These are phyloP conservation scores for Cheiracanthium punctorium DNA, from an alignment of 2,888 invertebrate species.

Conservation along the genomic window DNA sequence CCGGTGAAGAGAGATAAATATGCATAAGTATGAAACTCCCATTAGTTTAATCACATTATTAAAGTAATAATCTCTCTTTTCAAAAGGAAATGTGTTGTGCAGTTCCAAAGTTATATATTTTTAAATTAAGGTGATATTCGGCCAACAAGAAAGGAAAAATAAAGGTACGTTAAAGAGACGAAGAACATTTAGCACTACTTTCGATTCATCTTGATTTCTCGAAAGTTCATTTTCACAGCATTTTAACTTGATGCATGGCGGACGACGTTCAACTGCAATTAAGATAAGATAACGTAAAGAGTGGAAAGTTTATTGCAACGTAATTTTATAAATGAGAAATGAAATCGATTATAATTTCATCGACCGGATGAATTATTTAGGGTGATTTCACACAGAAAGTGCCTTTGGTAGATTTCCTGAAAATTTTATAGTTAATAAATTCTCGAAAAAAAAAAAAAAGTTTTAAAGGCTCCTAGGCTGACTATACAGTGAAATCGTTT, in stretches of 20 bases:
- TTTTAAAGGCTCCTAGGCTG: too few relatives aligned
- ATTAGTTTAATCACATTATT: neutral
- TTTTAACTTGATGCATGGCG: neutral
- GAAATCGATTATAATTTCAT: neutral
- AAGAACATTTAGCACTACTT: neutral
- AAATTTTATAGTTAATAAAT: too few relatives aligned
- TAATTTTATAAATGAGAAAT: neutral
- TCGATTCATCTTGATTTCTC: neutral
- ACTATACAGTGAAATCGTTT: too few relatives aligned
- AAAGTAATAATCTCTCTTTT: neutral
- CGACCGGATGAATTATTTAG: neutral
- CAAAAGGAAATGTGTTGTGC: neutral
- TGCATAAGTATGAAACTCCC: neutral
- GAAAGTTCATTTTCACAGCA: neutral
- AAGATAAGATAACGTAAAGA: neutral
- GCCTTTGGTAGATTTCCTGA: too few relatives aligned
- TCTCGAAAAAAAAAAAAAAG: too few relatives aligned
- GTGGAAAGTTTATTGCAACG: neutral
- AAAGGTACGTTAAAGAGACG: neutral
- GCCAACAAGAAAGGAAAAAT: neutral
- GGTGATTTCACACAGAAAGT: too few relatives aligned
- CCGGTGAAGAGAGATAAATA: too few relatives aligned
- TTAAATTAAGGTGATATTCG: neutral
- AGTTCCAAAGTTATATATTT: neutral
- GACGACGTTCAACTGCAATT: neutral